These are phyloP conservation scores for Oryzias curvinotus DNA, from an alignment of 2,113 vertebrate species.

Conservation along the genomic window DNA sequence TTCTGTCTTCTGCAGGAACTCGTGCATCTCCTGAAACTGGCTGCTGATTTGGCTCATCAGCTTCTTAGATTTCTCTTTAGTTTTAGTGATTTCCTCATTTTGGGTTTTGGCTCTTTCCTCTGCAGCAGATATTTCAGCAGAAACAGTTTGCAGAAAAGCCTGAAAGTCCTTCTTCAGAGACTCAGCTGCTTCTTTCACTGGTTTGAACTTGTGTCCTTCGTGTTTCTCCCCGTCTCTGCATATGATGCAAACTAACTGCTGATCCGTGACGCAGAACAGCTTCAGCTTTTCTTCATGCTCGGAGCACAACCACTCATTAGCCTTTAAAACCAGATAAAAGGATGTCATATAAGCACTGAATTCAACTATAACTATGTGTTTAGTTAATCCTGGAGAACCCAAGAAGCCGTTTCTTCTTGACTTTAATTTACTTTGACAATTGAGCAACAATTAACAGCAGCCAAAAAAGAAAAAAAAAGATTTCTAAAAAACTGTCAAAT, in stretches of 20 bases:
- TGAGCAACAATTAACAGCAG: no score
- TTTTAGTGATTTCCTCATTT: conserved; percentile 32
- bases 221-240: conserved; percentile 60
- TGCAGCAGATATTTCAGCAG: conserved; percentile 8
- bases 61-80: conserved; percentile 28
- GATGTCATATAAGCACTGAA: no score
- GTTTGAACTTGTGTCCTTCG: conserved; percentile 58
- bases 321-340: no score
- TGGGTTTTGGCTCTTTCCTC: conserved; percentile 34
- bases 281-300: conserved; percentile 68
- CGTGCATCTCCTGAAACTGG: conserved; percentile 59
- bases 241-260: conserved; percentile 58
- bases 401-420: no score
- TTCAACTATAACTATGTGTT: no score
- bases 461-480: no score
- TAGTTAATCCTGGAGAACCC: no score
- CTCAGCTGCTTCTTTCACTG: conserved; percentile 48
- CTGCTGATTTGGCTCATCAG: conserved; percentile 38
- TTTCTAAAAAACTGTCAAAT: no score
- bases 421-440: no score
- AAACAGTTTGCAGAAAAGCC: conserved; percentile 6
- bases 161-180: conserved; percentile 35
- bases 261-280: conserved; percentile 64
- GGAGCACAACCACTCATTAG: conserved; percentile 22
- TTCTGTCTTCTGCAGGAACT: conserved; percentile 56